Conservation (phyloP, 2,888 invertebrate genomes). For the Habroteleia sp. region DNA sequence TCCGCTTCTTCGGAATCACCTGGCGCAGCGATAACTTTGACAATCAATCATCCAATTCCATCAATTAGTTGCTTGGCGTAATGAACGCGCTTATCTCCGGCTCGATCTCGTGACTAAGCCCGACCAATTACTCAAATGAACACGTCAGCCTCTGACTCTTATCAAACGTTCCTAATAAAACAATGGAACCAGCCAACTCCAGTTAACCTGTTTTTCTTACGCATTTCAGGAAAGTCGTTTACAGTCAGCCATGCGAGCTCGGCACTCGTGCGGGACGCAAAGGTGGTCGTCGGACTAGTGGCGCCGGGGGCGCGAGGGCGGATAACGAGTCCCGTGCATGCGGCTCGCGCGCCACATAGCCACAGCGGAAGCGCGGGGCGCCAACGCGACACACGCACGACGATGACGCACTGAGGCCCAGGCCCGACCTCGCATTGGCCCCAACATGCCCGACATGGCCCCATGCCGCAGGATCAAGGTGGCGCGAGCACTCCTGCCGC, state of each 20-base stretch:
- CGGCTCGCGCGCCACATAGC: conserved; percentile 30
- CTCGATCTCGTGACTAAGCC: conserved; percentile 39
- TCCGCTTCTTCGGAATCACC: conserved; percentile 43
- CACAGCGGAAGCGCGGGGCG: conserved; percentile 35
- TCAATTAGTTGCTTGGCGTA: conserved; percentile 49
- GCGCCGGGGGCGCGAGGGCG: conserved; percentile 30
- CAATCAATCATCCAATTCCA: conserved; percentile 55
- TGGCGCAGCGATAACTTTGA: conserved; percentile 50
- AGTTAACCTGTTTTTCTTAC: conserved; percentile 26
- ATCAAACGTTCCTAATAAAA: conserved; percentile 38
- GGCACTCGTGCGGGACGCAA: conserved; percentile 33
- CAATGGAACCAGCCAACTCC: conserved; percentile 6
- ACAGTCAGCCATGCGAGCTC: conserved; percentile 47
- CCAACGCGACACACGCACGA: conserved; percentile 24
- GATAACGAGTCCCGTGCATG: conserved; percentile 48
- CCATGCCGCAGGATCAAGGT: conserved; percentile 26
- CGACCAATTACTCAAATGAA: conserved; percentile 55
- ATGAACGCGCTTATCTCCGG: conserved; percentile 40
- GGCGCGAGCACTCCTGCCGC: conserved; percentile 46
- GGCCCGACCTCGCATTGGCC: conserved; percentile 20
- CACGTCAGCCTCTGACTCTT: conserved; percentile 34
- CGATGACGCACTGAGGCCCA: conserved; percentile 50
- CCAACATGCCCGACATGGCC: conserved; percentile 30
- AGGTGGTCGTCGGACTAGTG: conserved; percentile 35
- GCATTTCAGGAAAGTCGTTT: conserved; percentile 34